Conservation (phyloP, 2,113 vertebrate genomes). For the Dolichotis patagonum region DNA sequence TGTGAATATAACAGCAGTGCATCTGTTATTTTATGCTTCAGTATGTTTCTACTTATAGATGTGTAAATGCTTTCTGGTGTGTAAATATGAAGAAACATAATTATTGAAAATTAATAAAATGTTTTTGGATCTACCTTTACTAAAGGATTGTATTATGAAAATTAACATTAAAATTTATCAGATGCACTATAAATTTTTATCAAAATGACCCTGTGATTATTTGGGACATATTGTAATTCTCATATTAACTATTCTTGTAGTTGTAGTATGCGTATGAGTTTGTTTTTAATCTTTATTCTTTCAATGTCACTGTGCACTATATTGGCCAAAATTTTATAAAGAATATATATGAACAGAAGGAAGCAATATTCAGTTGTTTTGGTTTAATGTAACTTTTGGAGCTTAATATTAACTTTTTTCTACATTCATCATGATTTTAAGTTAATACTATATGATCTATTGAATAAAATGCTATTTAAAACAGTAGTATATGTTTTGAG, state of each 20-base stretch:
- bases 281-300: not conserved
- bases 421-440: not conserved
- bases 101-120: not conserved
- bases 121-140: not conserved
- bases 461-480: not conserved
- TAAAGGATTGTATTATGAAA: not conserved
- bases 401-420: not conserved
- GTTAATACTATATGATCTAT: not conserved
- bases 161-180: not conserved
- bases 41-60: not conserved
- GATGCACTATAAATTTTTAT: not conserved
- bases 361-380: not conserved
- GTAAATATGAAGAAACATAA: not conserved
- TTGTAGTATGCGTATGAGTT: not conserved
- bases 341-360: not conserved
- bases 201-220: not conserved
- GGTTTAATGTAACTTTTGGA: not conserved
- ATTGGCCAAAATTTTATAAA: not conserved
- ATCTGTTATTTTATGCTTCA: not conserved
- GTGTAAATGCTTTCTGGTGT: not conserved
- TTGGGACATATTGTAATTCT: not conserved
- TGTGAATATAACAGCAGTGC: not conserved
- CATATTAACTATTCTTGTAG: not conserved
- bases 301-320: not conserved
- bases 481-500: not conserved